A percentile compares a stretch with the other conserved stretches of the same genome.
These are phyloP conservation scores for Hipposideros armiger DNA, from an alignment of 2,113 vertebrate genomes.

Conservation along the genomic window DNA sequence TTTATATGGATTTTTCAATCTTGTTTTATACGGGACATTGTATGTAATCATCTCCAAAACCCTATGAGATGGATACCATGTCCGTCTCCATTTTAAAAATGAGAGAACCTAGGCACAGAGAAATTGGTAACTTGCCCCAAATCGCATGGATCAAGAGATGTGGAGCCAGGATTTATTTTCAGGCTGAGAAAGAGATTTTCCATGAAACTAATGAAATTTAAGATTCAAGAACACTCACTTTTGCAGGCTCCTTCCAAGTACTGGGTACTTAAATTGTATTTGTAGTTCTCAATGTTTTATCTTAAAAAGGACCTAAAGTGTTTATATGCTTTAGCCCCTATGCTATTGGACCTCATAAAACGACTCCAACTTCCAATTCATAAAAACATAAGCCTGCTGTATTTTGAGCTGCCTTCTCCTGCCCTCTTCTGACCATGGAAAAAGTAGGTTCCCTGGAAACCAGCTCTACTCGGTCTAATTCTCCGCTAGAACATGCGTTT, in stretches of 20 bases:
- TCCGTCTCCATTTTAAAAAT: neutral
- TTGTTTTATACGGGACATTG: neutral
- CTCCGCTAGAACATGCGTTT: neutral
- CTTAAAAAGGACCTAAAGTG: neutral
- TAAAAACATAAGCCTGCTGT: neutral
- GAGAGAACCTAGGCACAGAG: neutral
- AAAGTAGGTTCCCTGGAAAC: neutral
- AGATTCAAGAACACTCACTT: neutral
- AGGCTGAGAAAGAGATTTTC: neutral
- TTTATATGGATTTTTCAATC: neutral
- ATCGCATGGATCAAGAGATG: neutral
- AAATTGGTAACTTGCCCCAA: neutral
- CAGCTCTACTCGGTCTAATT: accelerated
- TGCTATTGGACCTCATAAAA: neutral
- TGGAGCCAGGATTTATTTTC: neutral
- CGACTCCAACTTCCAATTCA: neutral
- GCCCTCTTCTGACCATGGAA: neutral
- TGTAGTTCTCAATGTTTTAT: slow-evolving; percentile 11
- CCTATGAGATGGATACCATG: neutral
- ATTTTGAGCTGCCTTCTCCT: neutral
- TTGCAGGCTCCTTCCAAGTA: neutral
- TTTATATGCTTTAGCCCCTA: neutral
- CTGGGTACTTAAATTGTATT: neutral
- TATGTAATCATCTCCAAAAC: neutral
- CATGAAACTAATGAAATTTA: slow-evolving; percentile 26